Evolutionary conservation across 2,888 invertebrate genomes (phyloP).

Genomic region (Ormyrus rosae): DNA sequence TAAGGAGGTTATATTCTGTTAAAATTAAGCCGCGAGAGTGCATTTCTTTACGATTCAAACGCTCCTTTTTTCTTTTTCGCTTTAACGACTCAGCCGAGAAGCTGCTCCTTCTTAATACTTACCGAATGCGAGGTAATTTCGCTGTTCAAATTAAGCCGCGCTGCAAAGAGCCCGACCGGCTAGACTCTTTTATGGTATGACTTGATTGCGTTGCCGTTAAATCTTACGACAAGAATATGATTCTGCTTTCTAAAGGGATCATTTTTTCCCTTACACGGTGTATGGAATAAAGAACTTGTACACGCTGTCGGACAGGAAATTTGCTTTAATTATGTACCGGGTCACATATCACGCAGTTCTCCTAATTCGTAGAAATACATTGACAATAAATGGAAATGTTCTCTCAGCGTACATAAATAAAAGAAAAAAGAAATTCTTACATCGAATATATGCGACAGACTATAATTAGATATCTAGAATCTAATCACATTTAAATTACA

Average conservation of each 20-base stretch:
- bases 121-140: no score
- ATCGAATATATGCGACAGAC: background rate
- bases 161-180: no score
- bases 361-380: background rate
- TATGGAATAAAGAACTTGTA: no score
- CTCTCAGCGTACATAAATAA: background rate
- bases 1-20: background rate
- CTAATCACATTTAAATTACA: slow-evolving; percentile 25
- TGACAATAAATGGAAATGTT: slow-evolving; percentile 10
- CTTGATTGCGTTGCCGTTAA: no score
- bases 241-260: no score
- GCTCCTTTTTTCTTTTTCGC: background rate
- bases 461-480: background rate
- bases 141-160: no score
- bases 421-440: background rate
- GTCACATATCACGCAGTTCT: background rate
- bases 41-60: no score
- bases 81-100: no score
- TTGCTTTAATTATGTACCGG: background rate
- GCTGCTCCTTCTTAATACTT: no score
- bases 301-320: slow-evolving; percentile 22
- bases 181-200: no score
- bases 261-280: no score
- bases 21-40: background rate
- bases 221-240: background rate